Base-by-base conservation (phyloP, 2,113 vertebrate species). In the Nycticorax nycticorax region DNA sequence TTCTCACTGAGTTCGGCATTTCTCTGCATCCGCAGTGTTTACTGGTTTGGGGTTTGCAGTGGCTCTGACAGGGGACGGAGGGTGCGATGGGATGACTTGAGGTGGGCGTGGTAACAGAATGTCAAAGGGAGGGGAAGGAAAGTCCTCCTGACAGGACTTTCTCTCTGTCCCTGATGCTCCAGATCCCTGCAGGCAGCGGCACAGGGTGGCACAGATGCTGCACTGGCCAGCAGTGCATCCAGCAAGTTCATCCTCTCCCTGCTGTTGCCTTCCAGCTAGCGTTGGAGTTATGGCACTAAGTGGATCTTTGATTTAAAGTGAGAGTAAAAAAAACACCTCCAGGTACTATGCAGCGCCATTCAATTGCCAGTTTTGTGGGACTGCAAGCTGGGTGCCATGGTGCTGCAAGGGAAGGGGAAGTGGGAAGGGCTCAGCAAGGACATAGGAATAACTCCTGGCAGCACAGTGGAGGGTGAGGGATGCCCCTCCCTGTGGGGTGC, bases 81-180 rank as follows among this genome's bases (percentile, higher is more conserved):
- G 5, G 14, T 47, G 17, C 0, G 0, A 13, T 14, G 22, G 15
- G 11, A 43, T 43, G 41, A 20, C 45, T 6, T 48, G 39, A 64
- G 32, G 26, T 52, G 18, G 22, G 45, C 77, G 24, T 55, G 28
- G 37, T 37, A 89, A 37, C 24, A 77, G 23, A 62, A 24, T 15
- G 52, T n/a, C 28, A 85, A 62, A 62, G 45, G 20, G 9, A 89
- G 7, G 5, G 27, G 14, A 80, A 55, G 28, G 12, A 28, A 45
- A 89, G 28, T 14, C 28, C 23, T 73, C 39, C 16, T 60, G 39
- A 23, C 21, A 72, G 66, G 32, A 59, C 52, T 57, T 57, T 17
- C 50, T 55, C 7, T 62, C 14, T 45, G 37, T n/a, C 24, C 27
- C 24, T 37, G 62, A 47, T 52, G 22, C 12, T 82, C 55, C 33